Evolutionary conservation across 2,113 vertebrate genomes (phyloP).

Genomic region (Salvelinus sp.): DNA sequence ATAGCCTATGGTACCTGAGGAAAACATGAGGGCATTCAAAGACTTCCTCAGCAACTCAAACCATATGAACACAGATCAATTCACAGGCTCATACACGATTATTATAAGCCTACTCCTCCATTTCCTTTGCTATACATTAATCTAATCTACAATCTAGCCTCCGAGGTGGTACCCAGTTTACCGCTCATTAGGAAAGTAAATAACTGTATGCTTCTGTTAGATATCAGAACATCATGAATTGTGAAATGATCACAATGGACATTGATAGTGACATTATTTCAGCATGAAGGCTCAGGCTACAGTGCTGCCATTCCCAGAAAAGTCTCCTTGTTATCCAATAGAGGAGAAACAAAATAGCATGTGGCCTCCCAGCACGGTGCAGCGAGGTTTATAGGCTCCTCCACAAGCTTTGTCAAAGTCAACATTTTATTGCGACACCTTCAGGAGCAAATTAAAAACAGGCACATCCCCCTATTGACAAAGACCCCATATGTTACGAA

Average conservation of each 20-base stretch:
- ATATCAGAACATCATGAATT: neutral
- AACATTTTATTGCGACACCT: constrained; percentile 8
- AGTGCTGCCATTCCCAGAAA: neutral
- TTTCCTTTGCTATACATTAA: neutral
- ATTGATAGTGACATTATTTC: neutral
- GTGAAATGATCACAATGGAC: neutral
- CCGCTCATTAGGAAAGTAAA: neutral
- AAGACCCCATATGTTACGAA: neutral
- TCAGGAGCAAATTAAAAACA: constrained; percentile 5
- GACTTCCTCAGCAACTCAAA: neutral
- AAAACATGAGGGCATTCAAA: neutral
- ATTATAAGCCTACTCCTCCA: neutral
- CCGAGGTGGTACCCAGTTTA: neutral
- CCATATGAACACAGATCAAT: neutral
- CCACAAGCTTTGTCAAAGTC: constrained; percentile 17
- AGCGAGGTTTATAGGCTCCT: neutral
- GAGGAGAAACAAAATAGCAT: neutral
- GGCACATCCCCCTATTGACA: neutral
- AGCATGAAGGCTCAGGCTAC: neutral
- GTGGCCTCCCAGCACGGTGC: constrained; percentile 10
- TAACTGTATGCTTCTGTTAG: neutral
- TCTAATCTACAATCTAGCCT: neutral
- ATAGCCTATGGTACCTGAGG: neutral
- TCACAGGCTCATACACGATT: neutral
- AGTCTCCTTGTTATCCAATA: constrained; percentile 8